Evolutionary conservation across 2,888 invertebrate genomes (phyloP), one percentile per base, ranked within the genome.

Genomic region (Spicauda simplicius): DNA sequence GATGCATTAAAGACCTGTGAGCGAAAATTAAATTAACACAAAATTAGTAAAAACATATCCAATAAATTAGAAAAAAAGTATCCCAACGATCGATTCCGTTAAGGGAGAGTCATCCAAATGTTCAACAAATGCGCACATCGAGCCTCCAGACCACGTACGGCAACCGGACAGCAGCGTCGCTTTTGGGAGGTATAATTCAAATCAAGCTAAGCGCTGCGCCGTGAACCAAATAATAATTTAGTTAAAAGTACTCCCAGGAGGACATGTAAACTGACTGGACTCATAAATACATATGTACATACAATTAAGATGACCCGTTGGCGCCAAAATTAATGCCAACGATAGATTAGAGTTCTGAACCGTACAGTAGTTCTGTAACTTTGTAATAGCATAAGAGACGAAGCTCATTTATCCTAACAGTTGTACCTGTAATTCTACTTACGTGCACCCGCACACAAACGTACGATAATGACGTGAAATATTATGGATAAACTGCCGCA

Each of bases 181-280:
- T 71, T 71, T 72, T 62, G 74, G 77, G 77, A 78, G 72, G 72
- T 76, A 75, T 83, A 80, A 82, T 76, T 81, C 84, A 80, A 83
- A 85, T 83, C 80, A 82, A 78, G 76, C 71, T 72, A 77, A 84
- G 80, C 80, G 80, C 74, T 69, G 45, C 10, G 16, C 25, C 58
- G 65, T 63, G 72, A 71, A 75, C 71, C 68, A 64, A 67, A 73
- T 70, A 69, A 71, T 57, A 58, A 63, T 58, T 20, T 33, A 25
- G 19, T 10, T 18, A 19, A 64, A 16, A 12, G 37, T 41, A 45
- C 54, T 60, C 30, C 18, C n/a, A 19, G 59, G 19, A 14, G 19
- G 54, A 33, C 37, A 52, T 53, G 33, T 33, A 61, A 33, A 14
- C 12, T 50, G 37, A 18, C 52, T 30, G 11, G 52, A 1, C 30